Evolutionary conservation across 2,888 invertebrate species (phyloP), one percentile per base, ranked within the genome.

Genomic region (Esperia sulphurella): DNA sequence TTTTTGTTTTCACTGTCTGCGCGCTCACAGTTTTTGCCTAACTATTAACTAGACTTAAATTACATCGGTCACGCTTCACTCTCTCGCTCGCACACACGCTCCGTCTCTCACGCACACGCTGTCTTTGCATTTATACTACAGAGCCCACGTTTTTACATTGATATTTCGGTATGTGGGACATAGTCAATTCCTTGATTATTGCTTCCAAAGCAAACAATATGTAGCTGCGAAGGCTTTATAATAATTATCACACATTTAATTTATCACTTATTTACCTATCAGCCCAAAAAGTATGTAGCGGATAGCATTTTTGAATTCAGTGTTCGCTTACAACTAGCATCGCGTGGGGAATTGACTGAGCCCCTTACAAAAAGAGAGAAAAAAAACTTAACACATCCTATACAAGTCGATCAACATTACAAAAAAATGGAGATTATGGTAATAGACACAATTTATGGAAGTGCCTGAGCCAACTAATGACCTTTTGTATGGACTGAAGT

Each of bases 41-140:
- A 86, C 88, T 89, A 89, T 77, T 78, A 74, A 76, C 88, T 89
- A 88, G 74, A 79, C 86, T 87, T 88, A 86, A 73, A 74, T 72
- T 71, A 71, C 55, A 61, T 65, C 66, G 65, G 75, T 65, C 71
- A 63, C 64, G 58, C 58, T 56, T 52, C 55, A 47, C 56, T 54
- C 68, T 65, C 75, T 61, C 75, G 70, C 75, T 55, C 76, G 69
- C 75, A 61, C 67, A 55, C 74, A n/a, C n/a, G n/a, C n/a, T n/a
- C n/a, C n/a, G n/a, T n/a, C 67, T 63, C 57, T 52, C 70, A 67
- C 69, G 58, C 68, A 65, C 74, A 68, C 72, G 63, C 58, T 70
- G 72, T 76, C 76, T 77, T 79, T 69, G 71, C 75, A 66, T 73
- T 71, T 78, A 82, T 63, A 71, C 83, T 78, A 80, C 71, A 78